phyloP scores from a whole-genome alignment of 2,113 vertebrate genomes.

The Rhinogobius similis region DNA sequence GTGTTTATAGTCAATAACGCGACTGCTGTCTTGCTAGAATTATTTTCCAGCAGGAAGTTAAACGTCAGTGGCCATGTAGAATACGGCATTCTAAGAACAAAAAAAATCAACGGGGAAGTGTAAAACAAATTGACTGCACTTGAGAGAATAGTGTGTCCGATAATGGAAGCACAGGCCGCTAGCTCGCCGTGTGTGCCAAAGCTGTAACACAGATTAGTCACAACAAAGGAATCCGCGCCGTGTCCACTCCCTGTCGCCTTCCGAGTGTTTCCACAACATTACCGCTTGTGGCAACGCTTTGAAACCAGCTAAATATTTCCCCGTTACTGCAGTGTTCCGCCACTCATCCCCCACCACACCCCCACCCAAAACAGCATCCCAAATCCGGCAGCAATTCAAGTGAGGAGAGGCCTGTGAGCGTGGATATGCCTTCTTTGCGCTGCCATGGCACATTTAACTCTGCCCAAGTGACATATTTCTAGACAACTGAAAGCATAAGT shows the following conservation, averaged over 20 bases:
- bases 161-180: conserved; percentile 29
- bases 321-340: background rate
- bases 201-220: conserved; percentile 58
- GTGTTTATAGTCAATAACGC: no score
- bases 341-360: background rate
- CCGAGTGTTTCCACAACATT: background rate
- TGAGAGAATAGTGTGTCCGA: conserved; percentile 33
- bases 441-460: background rate
- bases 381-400: background rate
- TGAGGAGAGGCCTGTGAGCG: conserved; percentile 21
- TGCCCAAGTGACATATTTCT: background rate
- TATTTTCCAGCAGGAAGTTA: background rate
- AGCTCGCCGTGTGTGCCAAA: conserved; percentile 25
- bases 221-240: conserved; percentile 73
- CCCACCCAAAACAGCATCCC: conserved; percentile 29
- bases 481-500: background rate
- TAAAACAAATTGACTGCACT: background rate
- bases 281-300: background rate
- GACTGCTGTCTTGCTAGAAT: background rate
- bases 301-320: background rate
- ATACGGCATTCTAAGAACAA: background rate
- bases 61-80: background rate
- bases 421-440: background rate
- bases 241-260: conserved; percentile 51
- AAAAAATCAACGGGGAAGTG: background rate